A percentile compares a stretch with the other conserved stretches of the same genome.
These are phyloP conservation scores for Spongia lamella DNA, from an alignment of 37 sponge, comb jelly and placozoan genomes.

Conservation along the genomic window DNA sequence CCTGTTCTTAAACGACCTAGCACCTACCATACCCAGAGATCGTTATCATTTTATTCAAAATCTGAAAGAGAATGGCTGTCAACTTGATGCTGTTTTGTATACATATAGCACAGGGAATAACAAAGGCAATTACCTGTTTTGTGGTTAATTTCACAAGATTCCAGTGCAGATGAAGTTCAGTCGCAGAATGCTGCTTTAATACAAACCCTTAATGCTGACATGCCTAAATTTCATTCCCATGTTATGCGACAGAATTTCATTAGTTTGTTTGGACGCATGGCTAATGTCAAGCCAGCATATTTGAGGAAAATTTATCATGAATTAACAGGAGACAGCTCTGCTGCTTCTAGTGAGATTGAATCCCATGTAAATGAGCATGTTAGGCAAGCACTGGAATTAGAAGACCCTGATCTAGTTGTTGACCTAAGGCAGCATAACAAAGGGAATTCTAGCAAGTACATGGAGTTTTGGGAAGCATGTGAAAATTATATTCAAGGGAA, in stretches of 20 bases:
- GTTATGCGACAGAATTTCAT: slow-evolving; percentile 9
- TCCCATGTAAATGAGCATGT: slow-evolving; percentile 14
- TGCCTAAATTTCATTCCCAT: slow-evolving; percentile 5
- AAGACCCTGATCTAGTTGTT: slow-evolving; percentile 8
- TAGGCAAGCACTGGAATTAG: slow-evolving; percentile 10
- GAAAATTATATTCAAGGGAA: slow-evolving; percentile 16
- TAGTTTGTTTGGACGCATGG: not conserved
- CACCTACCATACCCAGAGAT: not conserved
- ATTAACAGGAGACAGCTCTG: slow-evolving; percentile 17
- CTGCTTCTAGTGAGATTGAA: not conserved
- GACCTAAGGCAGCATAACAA: slow-evolving; percentile 26
- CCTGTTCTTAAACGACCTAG: not conserved
- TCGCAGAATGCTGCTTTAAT: not conserved
- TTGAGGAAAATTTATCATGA: not conserved
- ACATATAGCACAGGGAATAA: slow-evolving; percentile 8
- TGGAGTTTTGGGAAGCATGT: slow-evolving; percentile 24
- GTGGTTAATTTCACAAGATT: not conserved
- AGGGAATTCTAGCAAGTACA: slow-evolving; percentile 13
- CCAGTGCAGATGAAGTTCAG: not conserved
- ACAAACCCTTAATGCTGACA: not conserved
- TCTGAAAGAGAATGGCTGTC: slow-evolving; percentile 8
- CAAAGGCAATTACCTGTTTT: slow-evolving; percentile 3
- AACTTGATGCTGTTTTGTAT: slow-evolving; percentile 6
- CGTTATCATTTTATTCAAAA: not conserved
- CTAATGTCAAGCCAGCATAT: slow-evolving; percentile 1